These are phyloP conservation scores for Tetragonula clypearis DNA, from an alignment of 1,140 invertebrate species.

Conservation along the genomic window DNA sequence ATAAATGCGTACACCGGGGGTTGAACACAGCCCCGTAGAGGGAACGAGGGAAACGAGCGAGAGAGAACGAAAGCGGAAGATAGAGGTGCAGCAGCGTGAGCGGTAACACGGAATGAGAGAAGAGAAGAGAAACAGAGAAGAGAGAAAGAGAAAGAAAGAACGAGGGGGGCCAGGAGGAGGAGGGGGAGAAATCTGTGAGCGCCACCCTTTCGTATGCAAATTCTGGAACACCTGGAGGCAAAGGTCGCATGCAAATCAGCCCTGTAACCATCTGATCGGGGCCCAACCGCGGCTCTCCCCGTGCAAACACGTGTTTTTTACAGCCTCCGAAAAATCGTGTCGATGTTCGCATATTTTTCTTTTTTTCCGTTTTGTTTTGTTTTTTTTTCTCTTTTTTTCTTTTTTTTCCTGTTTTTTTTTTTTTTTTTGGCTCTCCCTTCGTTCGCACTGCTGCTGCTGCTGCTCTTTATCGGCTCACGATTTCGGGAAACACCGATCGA, in stretches of 20 bases:
- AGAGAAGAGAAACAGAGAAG: slow-evolving; percentile 47
- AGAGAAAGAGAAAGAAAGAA: slow-evolving; percentile 28
- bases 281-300: slow-evolving; percentile 57
- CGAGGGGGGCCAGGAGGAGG: slow-evolving; percentile 47
- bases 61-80: slow-evolving; percentile 53
- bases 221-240: slow-evolving; percentile 78
- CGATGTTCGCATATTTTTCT: slow-evolving; percentile 42
- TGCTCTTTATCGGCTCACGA: slow-evolving; percentile 35
- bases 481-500: slow-evolving; percentile 26
- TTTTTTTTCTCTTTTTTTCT: background rate
- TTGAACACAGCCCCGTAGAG: slow-evolving; percentile 37
- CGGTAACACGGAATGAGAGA: slow-evolving; percentile 49
- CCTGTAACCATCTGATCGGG: slow-evolving; percentile 65
- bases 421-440: background rate
- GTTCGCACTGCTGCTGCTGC: background rate
- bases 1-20: slow-evolving; percentile 70
- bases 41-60: slow-evolving; percentile 40
- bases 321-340: slow-evolving; percentile 57
- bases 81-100: slow-evolving; percentile 32
- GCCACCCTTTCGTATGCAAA: slow-evolving; percentile 80
- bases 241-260: slow-evolving; percentile 78
- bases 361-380: background rate
- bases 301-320: slow-evolving; percentile 60
- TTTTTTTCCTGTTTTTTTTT: background rate
- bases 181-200: slow-evolving; percentile 63